Evolutionary conservation across 2,888 invertebrate species (phyloP), one percentile per base, ranked within the genome.

Genomic region (Ophion slaviceki): DNA sequence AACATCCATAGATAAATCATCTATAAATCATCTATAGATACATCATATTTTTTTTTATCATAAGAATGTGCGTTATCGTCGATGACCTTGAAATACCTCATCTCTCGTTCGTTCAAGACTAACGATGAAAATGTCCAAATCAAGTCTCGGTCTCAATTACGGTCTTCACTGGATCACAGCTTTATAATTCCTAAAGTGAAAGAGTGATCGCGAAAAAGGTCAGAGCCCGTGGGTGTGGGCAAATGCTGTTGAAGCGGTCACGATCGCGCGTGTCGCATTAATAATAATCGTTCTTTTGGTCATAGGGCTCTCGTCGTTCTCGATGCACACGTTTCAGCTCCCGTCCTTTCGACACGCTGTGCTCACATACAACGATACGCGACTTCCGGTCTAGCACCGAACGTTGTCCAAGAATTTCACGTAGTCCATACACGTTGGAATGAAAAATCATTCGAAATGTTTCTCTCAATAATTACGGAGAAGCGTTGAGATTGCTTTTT

Each of bases 241-340:
- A 75, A 75, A 81, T 81, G 75, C 81, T 28, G 81, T 61, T 81
- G 45, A 81, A 81, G 75, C 81, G 75, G 75, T 81, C 81, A 81
- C 81, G 81, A 81, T 75, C 75, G 74, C 80, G 80, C 74, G 81
- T 75, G 72, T 75, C 67, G 81, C 75, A 81, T 81, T 81, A 66
- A 68, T 75, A 81, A 75, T 75, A 81, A 81, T 81, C 75, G 61
- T 81, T 81, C 68, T 53, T 81, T 81, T 68, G 75, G 81, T 68
- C 74, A 75, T 68, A 62, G 72, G 66, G 40, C n/a, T 57, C 68
- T 67, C 72, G 80, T 67, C 66, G 72, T 67, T 28, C 66, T 40
- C 72, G 67, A 71, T 79, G 79, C 70, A 79, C 53, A 64, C 79
- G 71, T 71, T 71, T 70, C 45, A 32, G 64, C 64, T 67, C 76